Percentiles rank a stretch among this genome's conserved stretches.
Conservation (phyloP, 2,888 invertebrate genomes). For the Agonopterix subpropinquella region DNA sequence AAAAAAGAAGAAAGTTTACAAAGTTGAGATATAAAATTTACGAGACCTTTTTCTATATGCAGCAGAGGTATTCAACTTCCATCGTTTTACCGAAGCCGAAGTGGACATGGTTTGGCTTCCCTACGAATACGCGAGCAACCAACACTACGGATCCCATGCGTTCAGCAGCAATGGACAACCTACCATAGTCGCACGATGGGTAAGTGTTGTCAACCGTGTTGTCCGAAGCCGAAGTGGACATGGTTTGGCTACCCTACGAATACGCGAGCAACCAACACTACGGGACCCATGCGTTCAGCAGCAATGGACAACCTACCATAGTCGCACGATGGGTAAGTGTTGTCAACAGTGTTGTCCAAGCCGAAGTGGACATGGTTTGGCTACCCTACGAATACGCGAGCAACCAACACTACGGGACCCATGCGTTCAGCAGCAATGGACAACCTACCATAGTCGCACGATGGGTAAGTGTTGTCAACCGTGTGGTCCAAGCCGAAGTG, state of each 20-base stretch:
- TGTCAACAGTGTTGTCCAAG: background rate
- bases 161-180: constrained; percentile 76
- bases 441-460: background rate
- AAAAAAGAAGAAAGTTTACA: too few relatives aligned
- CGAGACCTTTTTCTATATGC: background rate
- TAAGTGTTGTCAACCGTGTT: constrained; percentile 12
- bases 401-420: constrained; percentile 1
- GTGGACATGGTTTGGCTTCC: constrained; percentile 74
- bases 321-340: constrained; percentile 7
- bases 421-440: constrained; percentile 1
- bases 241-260: constrained; percentile 38
- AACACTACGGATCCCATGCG: constrained; percentile 79
- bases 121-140: constrained; percentile 80
- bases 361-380: constrained; percentile 1
- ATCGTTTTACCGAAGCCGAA: constrained; percentile 65
- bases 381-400: constrained; percentile 57
- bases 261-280: constrained; percentile 35
- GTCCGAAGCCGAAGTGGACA: background rate
- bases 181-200: constrained; percentile 72
- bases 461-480: constrained; percentile 7
- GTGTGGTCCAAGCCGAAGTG: background rate
- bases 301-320: background rate
- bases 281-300: constrained; percentile 1
- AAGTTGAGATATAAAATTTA: background rate
- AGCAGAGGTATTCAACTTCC: constrained; percentile 41